Evolutionary conservation across 64 coral and sea anemone species (phyloP).

Genomic region (Stichodactyla mertensii): DNA sequence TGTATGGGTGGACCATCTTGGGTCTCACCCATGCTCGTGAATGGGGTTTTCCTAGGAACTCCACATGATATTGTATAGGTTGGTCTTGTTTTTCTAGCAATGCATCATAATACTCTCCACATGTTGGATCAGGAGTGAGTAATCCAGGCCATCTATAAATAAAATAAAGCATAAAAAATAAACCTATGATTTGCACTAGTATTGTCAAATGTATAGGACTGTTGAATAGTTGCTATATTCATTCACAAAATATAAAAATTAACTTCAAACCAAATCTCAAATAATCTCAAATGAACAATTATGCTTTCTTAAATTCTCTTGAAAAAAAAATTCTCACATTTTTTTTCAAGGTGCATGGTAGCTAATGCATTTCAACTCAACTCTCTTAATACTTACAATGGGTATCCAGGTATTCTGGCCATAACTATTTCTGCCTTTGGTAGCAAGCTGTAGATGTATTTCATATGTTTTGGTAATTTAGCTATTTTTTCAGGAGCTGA

Average conservation of each 20-base stretch:
- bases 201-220: too few species aligned
- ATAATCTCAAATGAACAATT: too few species aligned
- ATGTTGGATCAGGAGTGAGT: conserved; percentile 78
- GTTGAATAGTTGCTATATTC: too few species aligned
- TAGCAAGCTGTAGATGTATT: conserved; percentile 78
- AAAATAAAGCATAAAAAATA: not conserved
- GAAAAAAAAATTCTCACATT: too few species aligned
- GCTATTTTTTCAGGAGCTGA: conserved; percentile 63
- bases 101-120: conserved; percentile 83
- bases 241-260: too few species aligned
- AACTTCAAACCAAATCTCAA: too few species aligned
- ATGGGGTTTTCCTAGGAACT: conserved; percentile 71
- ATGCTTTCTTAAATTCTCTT: too few species aligned
- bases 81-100: conserved; percentile 73
- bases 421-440: conserved; percentile 76
- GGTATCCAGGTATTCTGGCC: conserved; percentile 84
- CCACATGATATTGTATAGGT: conserved; percentile 80
- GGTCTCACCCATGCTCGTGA: conserved; percentile 77
- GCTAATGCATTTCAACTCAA: too few species aligned
- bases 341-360: too few species aligned
- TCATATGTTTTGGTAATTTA: conserved; percentile 86
- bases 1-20: conserved; percentile 57
- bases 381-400: conserved; percentile 47
- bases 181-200: not conserved
- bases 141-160: conserved; percentile 71